phyloP scores from a whole-genome alignment of 1,140 invertebrate species.

The Littorina saxatilis region DNA sequence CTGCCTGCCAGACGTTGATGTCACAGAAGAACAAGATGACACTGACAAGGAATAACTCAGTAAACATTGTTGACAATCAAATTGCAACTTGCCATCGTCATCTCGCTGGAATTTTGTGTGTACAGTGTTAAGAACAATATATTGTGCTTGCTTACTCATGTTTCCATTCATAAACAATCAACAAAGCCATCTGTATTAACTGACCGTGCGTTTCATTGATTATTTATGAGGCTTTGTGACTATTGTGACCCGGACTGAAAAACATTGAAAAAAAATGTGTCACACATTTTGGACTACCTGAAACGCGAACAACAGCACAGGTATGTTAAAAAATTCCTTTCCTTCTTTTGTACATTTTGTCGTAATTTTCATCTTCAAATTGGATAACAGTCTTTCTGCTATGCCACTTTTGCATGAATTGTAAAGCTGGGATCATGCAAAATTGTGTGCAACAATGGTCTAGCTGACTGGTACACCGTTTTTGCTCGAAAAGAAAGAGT shows the following conservation, averaged over 20 bases:
- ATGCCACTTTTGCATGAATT: no score
- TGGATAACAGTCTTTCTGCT: no score
- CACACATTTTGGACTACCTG: no score
- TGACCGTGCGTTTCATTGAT: not conserved
- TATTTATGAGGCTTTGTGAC: no score
- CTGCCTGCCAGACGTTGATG: not conserved
- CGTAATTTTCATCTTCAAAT: no score
- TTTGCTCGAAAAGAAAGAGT: not conserved
- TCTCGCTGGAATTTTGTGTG: not conserved
- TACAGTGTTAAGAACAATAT: not conserved
- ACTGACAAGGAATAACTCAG: not conserved
- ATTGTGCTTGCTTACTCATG: not conserved
- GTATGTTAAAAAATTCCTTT: no score
- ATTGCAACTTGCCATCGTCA: not conserved
- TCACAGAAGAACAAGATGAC: not conserved
- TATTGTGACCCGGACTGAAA: no score
- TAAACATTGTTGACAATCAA: not conserved
- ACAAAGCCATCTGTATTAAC: not conserved
- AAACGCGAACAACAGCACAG: no score
- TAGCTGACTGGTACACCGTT: not conserved
- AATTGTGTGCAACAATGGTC: not conserved
- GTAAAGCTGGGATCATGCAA: no score
- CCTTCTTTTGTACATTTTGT: no score
- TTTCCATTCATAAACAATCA: not conserved
- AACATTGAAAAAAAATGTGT: no score